Conservation (phyloP, 1,140 invertebrate species). For the Drosophila trapezifrons region DNA sequence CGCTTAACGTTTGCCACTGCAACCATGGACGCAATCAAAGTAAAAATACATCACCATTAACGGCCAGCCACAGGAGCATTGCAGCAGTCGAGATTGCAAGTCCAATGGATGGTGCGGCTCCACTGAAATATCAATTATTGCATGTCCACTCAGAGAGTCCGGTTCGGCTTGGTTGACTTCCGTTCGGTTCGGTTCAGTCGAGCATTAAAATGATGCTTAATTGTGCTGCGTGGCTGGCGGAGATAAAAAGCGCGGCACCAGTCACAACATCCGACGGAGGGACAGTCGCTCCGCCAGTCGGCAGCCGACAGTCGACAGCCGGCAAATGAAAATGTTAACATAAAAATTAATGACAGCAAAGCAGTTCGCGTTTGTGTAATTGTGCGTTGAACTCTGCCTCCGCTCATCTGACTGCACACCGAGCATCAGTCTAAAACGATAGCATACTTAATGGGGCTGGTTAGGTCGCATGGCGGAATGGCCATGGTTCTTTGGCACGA, state of each 20-base stretch:
- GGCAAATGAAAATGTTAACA: constrained; percentile 40
- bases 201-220: constrained; percentile 72
- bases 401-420: constrained; percentile 31
- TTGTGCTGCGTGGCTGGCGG: constrained; percentile 60
- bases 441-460: constrained; percentile 52
- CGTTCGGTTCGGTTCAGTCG: constrained; percentile 42
- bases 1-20: constrained; percentile 66
- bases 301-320: not conserved
- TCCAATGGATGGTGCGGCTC: constrained; percentile 27
- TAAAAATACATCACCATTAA: constrained; percentile 72
- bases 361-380: constrained; percentile 45
- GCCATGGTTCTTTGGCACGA: constrained; percentile 9
- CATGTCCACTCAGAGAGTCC: constrained; percentile 32
- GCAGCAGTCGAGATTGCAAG: constrained; percentile 6
- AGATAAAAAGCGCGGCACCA: constrained; percentile 52
- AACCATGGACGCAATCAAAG: constrained; percentile 66
- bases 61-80: constrained; percentile 38
- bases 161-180: constrained; percentile 21
- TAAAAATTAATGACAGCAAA: constrained; percentile 53
- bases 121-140: constrained; percentile 76
- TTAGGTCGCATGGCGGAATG: not conserved
- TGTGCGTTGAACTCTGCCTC: constrained; percentile 47
- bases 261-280: constrained; percentile 25
- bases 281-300: too few relatives aligned
- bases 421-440: constrained; percentile 32